Base-by-base conservation (phyloP, 2,888 invertebrate species). In the Parelbella ahira region DNA sequence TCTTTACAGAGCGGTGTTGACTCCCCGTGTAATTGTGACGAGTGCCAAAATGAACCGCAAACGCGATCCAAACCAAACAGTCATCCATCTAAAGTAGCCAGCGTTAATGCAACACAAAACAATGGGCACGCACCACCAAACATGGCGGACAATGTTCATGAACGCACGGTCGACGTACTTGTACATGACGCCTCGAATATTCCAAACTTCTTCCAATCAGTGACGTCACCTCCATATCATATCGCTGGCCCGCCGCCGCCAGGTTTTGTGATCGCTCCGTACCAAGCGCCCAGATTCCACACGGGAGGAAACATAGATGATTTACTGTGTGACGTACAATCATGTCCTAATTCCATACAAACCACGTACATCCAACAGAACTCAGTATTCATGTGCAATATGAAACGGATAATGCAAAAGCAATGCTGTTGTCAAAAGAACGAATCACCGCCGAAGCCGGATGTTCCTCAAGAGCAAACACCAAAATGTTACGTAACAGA, bases 301-400 rank as follows among this genome's bases (percentile, higher is more conserved):
- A 90, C 88, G 11, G 91, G 90, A 5, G 92, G 91, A 0, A 93
- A 93, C 59, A 77, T 93, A 23, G 93, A 93, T 53, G 91, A 93
- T 47, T 72, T 93, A 25, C 72, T 93, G 0, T 90, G 91, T 44
- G 93, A 93, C 47, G 92, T 93, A 3, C 91, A 92, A 61, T 88
- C 90, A 0, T 52, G 65, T 20, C 75, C 84, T 0, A 42, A 54
- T 1, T 65, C 74, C 0, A 75, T 84, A 51, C 84, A 84, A 45
- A 82, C 86, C 1, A 86, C 86, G 0, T 80, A 65, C 51, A 86
- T 87, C 37, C 84, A 87, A 53, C 84, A 87, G 49, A 88, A 88
- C 52, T 87, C 88, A 0, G 80, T 86, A 11, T 81, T 88, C 53
- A 86, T 88, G 83, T 88, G 88, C 54, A 88, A 87, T 46, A 88